A percentile compares a stretch with the other conserved stretches of the same genome.
Evolutionary conservation across 2,113 vertebrate genomes (phyloP).

Genomic region (Caloenas nicobarica): DNA sequence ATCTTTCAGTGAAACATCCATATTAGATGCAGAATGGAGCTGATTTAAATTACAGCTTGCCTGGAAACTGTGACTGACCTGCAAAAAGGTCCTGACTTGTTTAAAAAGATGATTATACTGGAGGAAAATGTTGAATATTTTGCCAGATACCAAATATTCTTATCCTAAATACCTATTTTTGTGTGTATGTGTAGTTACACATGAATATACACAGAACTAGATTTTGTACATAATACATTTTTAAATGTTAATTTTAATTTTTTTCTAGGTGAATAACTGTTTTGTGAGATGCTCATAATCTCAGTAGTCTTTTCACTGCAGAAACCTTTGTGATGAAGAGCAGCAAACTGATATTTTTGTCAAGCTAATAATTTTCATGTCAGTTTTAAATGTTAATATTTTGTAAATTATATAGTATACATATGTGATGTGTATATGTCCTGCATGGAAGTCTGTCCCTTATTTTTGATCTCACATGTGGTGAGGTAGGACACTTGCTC

Average conservation of each 20-base stretch:
- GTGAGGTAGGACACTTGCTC: neutral
- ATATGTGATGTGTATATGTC: neutral
- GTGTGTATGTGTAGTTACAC: neutral
- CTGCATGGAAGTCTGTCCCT: neutral
- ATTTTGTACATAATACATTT: neutral
- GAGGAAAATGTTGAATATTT: conserved; percentile 25
- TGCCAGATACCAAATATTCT: neutral
- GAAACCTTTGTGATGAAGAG: neutral
- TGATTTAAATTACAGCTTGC: conserved; percentile 69
- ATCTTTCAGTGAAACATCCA: conserved; percentile 47
- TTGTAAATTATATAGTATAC: neutral
- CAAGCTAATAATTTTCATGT: neutral
- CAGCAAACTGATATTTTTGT: neutral
- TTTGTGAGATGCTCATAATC: neutral
- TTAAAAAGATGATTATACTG: conserved; percentile 53
- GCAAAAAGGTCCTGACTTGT: conserved; percentile 33
- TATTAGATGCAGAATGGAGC: conserved; percentile 40
- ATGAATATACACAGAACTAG: neutral
- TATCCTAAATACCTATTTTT: neutral
- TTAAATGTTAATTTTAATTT: neutral
- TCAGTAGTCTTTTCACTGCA: neutral
- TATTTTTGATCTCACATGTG: neutral
- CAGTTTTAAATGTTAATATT: neutral
- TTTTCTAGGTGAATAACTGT: neutral
- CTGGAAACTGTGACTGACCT: conserved; percentile 60